phyloP scores from a whole-genome alignment of 2,113 vertebrate genomes.

The Ophiodon elongatus region DNA sequence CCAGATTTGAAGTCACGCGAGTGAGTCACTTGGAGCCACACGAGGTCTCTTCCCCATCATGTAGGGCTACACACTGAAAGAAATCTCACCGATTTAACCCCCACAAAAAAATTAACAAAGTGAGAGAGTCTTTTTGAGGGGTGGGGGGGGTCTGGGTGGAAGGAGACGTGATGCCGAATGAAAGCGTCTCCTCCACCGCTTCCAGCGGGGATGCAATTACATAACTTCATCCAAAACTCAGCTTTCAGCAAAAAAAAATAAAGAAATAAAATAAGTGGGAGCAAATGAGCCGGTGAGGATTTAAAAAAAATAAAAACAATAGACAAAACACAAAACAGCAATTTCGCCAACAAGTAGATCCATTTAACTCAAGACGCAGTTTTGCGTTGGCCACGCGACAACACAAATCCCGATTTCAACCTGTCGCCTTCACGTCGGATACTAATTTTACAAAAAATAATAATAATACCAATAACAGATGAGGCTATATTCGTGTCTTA shows the following conservation, averaged over 20 bases:
- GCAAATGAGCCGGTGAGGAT: background rate
- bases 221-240: constrained; percentile 76
- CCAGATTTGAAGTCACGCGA: constrained; percentile 33
- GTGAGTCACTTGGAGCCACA: constrained; percentile 14
- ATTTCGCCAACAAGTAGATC: constrained; percentile 37
- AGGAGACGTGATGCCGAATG: constrained; percentile 53
- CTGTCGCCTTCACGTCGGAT: background rate
- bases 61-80: background rate
- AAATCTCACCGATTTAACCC: background rate
- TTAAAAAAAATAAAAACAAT: background rate
- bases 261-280: constrained; percentile 3
- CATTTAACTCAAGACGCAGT: constrained; percentile 29
- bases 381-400: constrained; percentile 20
- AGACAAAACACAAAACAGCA: background rate
- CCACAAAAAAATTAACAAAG: background rate
- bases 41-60: background rate
- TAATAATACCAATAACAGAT: background rate
- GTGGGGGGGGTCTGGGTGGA: constrained; percentile 10
- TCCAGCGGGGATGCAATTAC: constrained; percentile 58
- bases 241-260: constrained; percentile 4
- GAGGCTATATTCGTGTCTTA: constrained; percentile 25
- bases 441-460: background rate
- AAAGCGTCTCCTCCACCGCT: constrained; percentile 43
- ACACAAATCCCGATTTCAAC: background rate
- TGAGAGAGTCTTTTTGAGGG: no score